Conservation (phyloP, 2,888 invertebrate genomes). For the Erebia epiphron region DNA sequence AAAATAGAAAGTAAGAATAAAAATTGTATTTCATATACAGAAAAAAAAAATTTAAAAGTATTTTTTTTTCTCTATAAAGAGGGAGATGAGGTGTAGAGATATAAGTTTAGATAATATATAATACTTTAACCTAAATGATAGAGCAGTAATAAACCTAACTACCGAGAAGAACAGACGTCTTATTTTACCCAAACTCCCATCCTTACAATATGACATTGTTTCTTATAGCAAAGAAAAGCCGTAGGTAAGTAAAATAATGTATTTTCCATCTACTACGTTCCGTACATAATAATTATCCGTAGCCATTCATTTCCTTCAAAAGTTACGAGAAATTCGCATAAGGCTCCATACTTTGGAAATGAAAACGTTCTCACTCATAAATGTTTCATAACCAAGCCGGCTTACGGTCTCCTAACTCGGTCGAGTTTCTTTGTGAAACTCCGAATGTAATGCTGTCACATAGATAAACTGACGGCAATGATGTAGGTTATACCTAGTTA, state of each 20-base stretch:
- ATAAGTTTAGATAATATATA: no score
- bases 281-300: constrained; percentile 38
- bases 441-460: constrained; percentile 38
- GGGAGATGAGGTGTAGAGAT: no score
- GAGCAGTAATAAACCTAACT: no score
- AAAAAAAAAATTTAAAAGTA: no score
- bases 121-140: no score
- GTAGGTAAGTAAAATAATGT: not conserved
- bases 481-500: constrained; percentile 8
- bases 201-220: no score
- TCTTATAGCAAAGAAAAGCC: no score
- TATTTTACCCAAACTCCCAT: no score
- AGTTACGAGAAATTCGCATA: constrained; percentile 47
- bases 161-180: no score
- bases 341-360: constrained; percentile 45
- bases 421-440: constrained; percentile 39
- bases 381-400: constrained; percentile 59
- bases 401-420: constrained; percentile 42
- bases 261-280: not conserved
- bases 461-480: constrained; percentile 33
- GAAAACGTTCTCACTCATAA: constrained; percentile 55
- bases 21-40: no score
- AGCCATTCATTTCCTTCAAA: constrained; percentile 47
- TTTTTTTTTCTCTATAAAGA: no score
- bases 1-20: no score